Evolutionary conservation across 2,113 vertebrate species (phyloP), one percentile per base, ranked within the genome.

Genomic region (Macrotis lagotis): DNA sequence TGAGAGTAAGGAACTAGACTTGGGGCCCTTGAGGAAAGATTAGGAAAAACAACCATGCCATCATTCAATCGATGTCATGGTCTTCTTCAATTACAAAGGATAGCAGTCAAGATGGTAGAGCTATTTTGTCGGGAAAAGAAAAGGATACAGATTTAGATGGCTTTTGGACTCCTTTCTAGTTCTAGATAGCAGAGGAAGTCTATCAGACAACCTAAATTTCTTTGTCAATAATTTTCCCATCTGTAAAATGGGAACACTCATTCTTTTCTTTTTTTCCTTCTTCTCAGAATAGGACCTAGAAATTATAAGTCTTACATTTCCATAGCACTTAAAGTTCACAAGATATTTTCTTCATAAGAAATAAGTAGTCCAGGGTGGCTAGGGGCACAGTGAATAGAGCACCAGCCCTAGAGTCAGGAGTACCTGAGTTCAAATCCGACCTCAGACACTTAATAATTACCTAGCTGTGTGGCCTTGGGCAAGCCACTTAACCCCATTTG

Each of bases 181-280:
- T n/a, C 37, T 44, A 51, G 94, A 59, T 50, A 89, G 89, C 91
- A 59, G 90, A 44, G 50, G 1, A 3, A 97, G 51, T 50, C 44
- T 50, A 19, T 92, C 91, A n/a, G 53, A n/a, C 12, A 59, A n/a
- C 6, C 50, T 89, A 92, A 92, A 90, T 53, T 51, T 74, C 94
- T 2, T 48, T 94, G 90, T 31, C 74, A 88, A 50, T 2, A 25
- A 31, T 3, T 74, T n/a, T 74, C 59, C 50, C 8, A 6, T 90
- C 94, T 92, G 25, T 95, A 48, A 52, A 91, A 51, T 48, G n/a
- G 90, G 48, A 96, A 93, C 49, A 51, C 52, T 51, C n/a, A 14
- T 53, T 25, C 8, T 51, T 50, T 7, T 48, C 52, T 26, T n/a
- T 92, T 37, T 50, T n/a, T n/a, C n/a, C 91, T 50, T 51, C 47